Base-by-base conservation (phyloP, 2,888 invertebrate genomes). In the Drosophila leonis region DNA sequence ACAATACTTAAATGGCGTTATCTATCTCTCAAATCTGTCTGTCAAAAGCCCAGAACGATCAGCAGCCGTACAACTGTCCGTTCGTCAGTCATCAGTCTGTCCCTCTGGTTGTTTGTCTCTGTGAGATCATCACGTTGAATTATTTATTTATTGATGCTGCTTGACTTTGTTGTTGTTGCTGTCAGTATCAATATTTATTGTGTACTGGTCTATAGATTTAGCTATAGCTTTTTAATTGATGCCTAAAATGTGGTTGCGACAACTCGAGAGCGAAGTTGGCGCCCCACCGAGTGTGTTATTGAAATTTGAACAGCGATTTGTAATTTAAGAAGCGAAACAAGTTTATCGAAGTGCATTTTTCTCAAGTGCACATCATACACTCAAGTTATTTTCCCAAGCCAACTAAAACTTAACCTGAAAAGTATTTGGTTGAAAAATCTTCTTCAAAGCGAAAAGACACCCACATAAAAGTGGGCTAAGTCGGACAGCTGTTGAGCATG, bases 71-170 rank as follows among this genome's bases (percentile, higher is more conserved):
- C 72, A 87, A 87, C 67, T 75, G 64, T 74, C 49, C 44, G 41
- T 49, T 48, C 24, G 60, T 49, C 59, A 33, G 66, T 66, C 56
- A 59, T 66, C 56, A 59, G 63, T 62, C 24, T 29, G 56, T 59
- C 49, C 20, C 48, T 54, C 35, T 37, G 68, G 60, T 41, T 18
- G 27, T 29, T 35, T 55, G 55, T 61, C 57, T 66, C 35, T 72
- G 61, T 82, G 90, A 88, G 87, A 88, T 88, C 87, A 88, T 90
- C 83, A 69, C 78, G 65, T 72, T 78, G 88, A 82, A 86, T 86
- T 78, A 78, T 82, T 88, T 65, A 78, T 83, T 86, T 83, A 82
- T 85, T 73, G 77, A 71, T 75, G 76, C 62, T 69, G 67, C 41
- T 63, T 51, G 33, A n/a, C 51, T 37, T 54, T 73, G 79, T 39